phyloP scores from a whole-genome alignment of 1,140 invertebrate species.

The Manduca sexta region DNA sequence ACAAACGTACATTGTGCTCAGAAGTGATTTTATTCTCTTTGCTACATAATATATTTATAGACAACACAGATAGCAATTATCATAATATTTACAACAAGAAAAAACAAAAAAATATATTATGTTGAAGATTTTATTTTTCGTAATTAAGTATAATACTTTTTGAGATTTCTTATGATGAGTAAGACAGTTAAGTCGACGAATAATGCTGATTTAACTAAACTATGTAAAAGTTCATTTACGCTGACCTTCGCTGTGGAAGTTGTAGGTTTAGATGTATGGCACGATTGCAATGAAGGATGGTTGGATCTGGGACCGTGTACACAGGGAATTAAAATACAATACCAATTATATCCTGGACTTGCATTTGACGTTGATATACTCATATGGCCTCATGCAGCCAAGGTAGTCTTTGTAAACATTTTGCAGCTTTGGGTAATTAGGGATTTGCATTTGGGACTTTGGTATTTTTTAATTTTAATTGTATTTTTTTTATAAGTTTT shows the following conservation, averaged over 20 bases:
- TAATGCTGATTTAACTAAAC: constrained; percentile 5
- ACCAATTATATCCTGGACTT: constrained; percentile 45
- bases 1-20: too few relatives aligned
- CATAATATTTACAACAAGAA: too few relatives aligned
- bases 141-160: too few relatives aligned
- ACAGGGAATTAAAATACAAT: constrained; percentile 49
- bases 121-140: too few relatives aligned
- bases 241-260: constrained; percentile 54
- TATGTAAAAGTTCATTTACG: constrained; percentile 40
- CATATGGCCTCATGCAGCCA: constrained; percentile 51
- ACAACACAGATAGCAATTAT: too few relatives aligned
- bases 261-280: constrained; percentile 40
- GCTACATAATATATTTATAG: too few relatives aligned
- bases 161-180: too few relatives aligned
- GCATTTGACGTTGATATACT: constrained; percentile 49
- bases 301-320: constrained; percentile 39
- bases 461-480: background rate
- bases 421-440: too few relatives aligned
- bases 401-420: constrained; percentile 38
- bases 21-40: too few relatives aligned
- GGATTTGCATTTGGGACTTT: too few relatives aligned
- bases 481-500: background rate
- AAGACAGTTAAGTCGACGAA: too few relatives aligned
- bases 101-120: too few relatives aligned
- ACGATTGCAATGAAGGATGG: constrained; percentile 48